phyloP scores from a whole-genome alignment of 2,113 vertebrate genomes.

The Zosterops borbonicus region DNA sequence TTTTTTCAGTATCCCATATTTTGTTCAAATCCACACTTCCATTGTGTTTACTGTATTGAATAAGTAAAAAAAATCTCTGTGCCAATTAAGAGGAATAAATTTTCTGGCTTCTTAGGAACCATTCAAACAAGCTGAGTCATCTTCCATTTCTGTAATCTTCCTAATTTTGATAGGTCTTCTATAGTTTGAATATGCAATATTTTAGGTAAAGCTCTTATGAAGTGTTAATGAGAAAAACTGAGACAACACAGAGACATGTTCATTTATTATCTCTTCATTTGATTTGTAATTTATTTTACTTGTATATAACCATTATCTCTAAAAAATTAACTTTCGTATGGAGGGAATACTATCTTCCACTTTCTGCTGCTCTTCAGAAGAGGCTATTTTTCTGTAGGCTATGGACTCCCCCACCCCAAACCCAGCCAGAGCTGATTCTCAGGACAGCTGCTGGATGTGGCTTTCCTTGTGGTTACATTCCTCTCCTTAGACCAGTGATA shows the following conservation, averaged over 20 bases:
- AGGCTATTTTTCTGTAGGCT: accelerated
- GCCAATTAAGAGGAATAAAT: not conserved
- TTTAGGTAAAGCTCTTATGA: not conserved
- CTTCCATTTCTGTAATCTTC: not conserved
- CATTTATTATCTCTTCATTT: not conserved
- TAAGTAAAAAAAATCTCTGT: not conserved
- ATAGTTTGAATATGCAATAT: not conserved
- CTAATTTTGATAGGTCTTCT: not conserved
- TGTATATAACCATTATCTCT: not conserved
- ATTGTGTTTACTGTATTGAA: not conserved
- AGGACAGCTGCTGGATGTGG: not conserved
- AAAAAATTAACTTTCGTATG: not conserved
- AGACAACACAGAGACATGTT: not conserved
- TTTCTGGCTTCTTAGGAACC: not conserved
- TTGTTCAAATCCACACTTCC: not conserved
- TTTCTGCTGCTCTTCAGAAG: not conserved
- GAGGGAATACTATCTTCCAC: not conserved
- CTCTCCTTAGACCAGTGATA: not conserved
- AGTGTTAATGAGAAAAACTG: not conserved
- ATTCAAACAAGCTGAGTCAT: not conserved
- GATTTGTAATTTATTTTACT: not conserved
- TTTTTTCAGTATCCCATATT: not conserved
- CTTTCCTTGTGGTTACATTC: not conserved
- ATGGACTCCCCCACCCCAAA: not conserved
- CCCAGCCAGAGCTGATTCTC: not conserved